These are phyloP conservation scores for Panulirus ornatus DNA, from an alignment of 1,140 invertebrate species.

Conservation along the genomic window DNA sequence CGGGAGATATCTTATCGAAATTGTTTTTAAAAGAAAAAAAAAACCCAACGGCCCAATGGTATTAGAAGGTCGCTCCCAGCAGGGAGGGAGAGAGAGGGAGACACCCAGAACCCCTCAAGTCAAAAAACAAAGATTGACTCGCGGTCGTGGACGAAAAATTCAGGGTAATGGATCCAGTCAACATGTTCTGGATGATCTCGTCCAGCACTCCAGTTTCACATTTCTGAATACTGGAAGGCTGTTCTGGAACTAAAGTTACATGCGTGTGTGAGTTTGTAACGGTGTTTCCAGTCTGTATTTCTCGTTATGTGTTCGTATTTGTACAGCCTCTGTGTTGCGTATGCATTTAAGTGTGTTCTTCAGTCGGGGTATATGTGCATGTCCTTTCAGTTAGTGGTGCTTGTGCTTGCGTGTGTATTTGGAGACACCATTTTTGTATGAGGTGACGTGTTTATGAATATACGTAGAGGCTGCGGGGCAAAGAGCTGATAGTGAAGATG, in stretches of 20 bases:
- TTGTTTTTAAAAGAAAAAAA: too few species aligned
- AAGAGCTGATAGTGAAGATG: too few species aligned
- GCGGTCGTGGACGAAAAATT: constrained; percentile 11
- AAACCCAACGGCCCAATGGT: constrained; percentile 42
- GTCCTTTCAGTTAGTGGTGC: too few species aligned
- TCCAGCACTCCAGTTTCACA: background rate
- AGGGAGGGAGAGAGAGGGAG: too few species aligned
- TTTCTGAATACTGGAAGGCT: background rate
- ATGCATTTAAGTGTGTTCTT: too few species aligned
- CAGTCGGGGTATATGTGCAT: too few species aligned
- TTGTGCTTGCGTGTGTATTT: too few species aligned
- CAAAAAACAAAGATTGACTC: constrained; percentile 46
- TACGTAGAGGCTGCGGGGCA: too few species aligned
- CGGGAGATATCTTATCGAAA: constrained; percentile 60
- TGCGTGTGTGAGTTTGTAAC: background rate
- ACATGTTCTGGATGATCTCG: constrained; percentile 22
- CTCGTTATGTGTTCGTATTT: background rate
- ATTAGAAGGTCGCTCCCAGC: constrained; percentile 46
- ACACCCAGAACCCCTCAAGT: constrained; percentile 8
- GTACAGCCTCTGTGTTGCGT: too few species aligned
- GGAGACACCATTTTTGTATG: too few species aligned
- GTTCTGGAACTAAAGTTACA: background rate
- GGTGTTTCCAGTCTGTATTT: too few species aligned
- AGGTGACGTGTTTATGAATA: too few species aligned
- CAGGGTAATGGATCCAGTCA: constrained; percentile 30